Evolutionary conservation across 2,113 vertebrate genomes (phyloP).

Genomic region (Mormoops blainvillei): DNA sequence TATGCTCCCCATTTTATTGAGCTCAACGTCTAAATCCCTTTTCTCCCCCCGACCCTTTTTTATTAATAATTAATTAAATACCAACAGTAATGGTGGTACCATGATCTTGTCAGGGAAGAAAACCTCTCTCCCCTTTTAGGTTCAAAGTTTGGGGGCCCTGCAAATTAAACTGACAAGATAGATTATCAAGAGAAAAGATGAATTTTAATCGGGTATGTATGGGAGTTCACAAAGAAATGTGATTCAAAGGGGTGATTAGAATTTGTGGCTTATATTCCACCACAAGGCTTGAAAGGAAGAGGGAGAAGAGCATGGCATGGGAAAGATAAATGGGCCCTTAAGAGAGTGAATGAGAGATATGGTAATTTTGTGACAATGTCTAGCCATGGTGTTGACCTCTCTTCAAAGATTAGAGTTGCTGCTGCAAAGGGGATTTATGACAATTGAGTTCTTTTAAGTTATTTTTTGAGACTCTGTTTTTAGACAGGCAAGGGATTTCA

Average conservation of each 20-base stretch:
- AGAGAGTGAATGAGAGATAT: background rate
- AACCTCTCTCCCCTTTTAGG: background rate
- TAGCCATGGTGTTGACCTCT: background rate
- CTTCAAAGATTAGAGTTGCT: background rate
- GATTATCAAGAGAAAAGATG: background rate
- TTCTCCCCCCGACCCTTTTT: too few relatives aligned
- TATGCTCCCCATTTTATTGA: too few relatives aligned
- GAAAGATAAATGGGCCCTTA: background rate
- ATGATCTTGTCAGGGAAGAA: background rate
- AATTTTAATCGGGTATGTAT: background rate
- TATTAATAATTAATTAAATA: too few relatives aligned
- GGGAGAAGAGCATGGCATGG: background rate
- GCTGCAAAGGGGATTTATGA: background rate
- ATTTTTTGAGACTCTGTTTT: background rate
- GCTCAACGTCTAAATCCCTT: too few relatives aligned
- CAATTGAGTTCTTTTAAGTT: background rate
- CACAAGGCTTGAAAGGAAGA: background rate
- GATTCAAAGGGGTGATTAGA: background rate
- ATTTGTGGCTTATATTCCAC: background rate
- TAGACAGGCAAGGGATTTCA: background rate
- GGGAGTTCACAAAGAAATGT: background rate
- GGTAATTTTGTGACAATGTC: background rate
- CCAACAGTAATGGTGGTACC: background rate
- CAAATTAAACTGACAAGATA: background rate
- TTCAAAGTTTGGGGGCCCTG: background rate